Evolutionary conservation across 23 tunicate species (phyloP), one percentile per base, ranked within the genome.

Genomic region (Diplosoma virens): DNA sequence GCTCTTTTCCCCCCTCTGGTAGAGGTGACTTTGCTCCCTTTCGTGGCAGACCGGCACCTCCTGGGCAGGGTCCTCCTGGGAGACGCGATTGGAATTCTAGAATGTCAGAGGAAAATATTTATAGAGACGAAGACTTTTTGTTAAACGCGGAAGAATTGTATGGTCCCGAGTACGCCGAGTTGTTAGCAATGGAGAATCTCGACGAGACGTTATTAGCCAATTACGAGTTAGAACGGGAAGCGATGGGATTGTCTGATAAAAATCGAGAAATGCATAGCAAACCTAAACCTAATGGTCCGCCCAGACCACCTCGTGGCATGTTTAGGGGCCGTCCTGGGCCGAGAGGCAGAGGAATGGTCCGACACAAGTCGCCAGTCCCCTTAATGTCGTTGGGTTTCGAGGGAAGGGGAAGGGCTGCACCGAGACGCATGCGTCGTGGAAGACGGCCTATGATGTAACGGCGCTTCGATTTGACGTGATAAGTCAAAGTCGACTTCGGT

Each of bases 141-240:
- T 55, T 34, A 7, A 17, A 67, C 25, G 52, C 74, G 14, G 74
- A 67, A 35, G 74, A 35, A 37, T 29, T 67, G 52, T 67, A 67
- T 36, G 74, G 74, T 17, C 26, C 74, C 3, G 74, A 67, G 7
- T 67, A 67, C 74, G 74, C 74, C 2, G 74, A 67, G 25, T 23
- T 67, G 30, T 35, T 67, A 17, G 52, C 52, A 23, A 67, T 67
- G 74, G 74, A 67, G 7, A 37, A 67, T 35, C 21, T 67, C 3
- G 74, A 67, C 11, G 74, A 67, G 36, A 22, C 74, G 5, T 17
- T 67, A 34, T 37, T 67, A 37, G 74, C 74, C 50, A 67, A 67
- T 37, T 67, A 35, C 23, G 74, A 67, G 20, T 27, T 22, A 34
- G 52, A 67, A 23, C 70, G 37, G 14, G 35, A 63, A 63, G 74